phyloP scores from a whole-genome alignment of 2,888 invertebrate genomes.

The Anoplius nigerrimus region DNA sequence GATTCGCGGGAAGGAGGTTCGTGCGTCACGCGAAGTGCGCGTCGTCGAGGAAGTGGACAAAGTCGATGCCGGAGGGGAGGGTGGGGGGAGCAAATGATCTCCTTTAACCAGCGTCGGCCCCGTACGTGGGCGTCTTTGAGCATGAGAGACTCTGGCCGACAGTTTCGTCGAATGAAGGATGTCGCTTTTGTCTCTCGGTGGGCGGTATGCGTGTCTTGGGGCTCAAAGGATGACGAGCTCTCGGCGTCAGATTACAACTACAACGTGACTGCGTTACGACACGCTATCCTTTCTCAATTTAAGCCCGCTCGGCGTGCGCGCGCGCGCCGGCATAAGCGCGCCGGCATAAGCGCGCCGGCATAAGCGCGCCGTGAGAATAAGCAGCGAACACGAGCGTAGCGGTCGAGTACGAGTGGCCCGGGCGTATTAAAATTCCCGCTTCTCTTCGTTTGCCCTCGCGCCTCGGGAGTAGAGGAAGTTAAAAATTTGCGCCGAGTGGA shows the following conservation, averaged over 20 bases:
- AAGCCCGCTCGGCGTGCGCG: conserved; percentile 5
- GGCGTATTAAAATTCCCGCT: neutral
- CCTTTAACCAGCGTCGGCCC: too few species aligned
- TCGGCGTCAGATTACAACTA: conserved; percentile 54
- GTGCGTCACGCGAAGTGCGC: too few species aligned
- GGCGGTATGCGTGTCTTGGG: conserved; percentile 52
- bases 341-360: too few species aligned
- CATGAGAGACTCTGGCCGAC: conserved; percentile 46
- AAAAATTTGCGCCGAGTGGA: too few species aligned
- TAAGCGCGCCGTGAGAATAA: too few species aligned
- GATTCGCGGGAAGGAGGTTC: too few species aligned
- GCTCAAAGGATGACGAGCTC: conserved; percentile 46
- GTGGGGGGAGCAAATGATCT: too few species aligned
- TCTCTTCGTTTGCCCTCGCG: neutral
- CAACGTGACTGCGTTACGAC: conserved; percentile 45
- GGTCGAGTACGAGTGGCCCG: neutral
- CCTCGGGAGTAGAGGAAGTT: neutral
- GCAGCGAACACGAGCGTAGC: conserved; percentile 24
- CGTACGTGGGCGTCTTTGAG: too few species aligned
- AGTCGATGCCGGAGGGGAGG: too few species aligned
- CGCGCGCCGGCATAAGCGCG: too few species aligned
- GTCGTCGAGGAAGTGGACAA: too few species aligned
- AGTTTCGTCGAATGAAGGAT: conserved; percentile 47
- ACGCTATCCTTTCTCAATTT: conserved; percentile 41
- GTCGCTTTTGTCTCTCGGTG: conserved; percentile 59